Evolutionary conservation across 2,797 vertebrate species (phyloP), one percentile per base, ranked within the genome.

Genomic region (Lepilemur septentrionalis): DNA sequence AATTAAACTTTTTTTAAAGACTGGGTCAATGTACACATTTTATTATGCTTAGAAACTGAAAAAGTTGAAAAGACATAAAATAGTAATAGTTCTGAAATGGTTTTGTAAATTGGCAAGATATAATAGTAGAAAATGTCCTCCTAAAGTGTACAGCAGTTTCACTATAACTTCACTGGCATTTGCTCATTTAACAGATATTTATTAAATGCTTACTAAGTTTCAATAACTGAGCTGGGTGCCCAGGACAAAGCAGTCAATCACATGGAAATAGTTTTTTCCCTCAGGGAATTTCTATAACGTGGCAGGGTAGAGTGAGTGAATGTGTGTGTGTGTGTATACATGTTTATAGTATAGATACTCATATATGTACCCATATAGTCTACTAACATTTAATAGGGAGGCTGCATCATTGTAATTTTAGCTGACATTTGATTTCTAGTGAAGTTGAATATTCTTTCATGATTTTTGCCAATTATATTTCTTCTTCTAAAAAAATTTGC

Each of bases 11-110:
- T 75, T 85, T 73, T 38, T 10, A 22, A 86, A 96, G 52, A 78
- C 70, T 87, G 35, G 20, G 23, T 93, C 90, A 61, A 61, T 85
- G 52, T 78, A 72, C 35, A 35, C 32, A 89, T 15, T 75, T 52
- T 76, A 86, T 83, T 93, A 80, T 41, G 41, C 63, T 96, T 81
- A 91, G n/a, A 96, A 95, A 89, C 55, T 61, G 43, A 43, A 65
- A 94, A 96, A 93, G 46, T 90, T 90, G 18, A 80, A 83, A 94
- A 90, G 18, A 52, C n/a, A 67, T 80, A 90, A 55, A 75, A 78
- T 87, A 57, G 30, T 32, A 65, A 70, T 92, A 61, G 52, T 79
- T 93, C 59, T 48, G 18, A 87, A 93, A 70, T 78, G 86, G 7
- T 32, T 89, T 89, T 91, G 25, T 52, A 86, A 95, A 75, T n/a